Base-by-base conservation (phyloP, 2,797 vertebrate species). In the Apogon hyalosoma region DNA sequence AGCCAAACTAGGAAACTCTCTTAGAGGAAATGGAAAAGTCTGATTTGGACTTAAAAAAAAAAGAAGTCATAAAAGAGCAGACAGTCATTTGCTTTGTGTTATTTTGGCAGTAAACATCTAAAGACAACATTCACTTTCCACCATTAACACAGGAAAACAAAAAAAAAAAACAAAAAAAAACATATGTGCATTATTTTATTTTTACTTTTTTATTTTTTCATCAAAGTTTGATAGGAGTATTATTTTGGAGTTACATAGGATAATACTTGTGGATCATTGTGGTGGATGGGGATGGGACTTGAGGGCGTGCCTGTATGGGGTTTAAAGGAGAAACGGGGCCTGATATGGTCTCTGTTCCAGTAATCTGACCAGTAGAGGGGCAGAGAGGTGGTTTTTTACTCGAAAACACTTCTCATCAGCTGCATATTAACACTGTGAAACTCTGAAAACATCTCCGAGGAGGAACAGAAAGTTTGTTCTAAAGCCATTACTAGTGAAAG, bases 11-110 rank as follows among this genome's bases (percentile, higher is more conserved):
- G 69, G 76, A 51, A 69, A 59, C 6, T 31, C 71, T 77, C 57
- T 63, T 19, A 5, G 65, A 79, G 54, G 63, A 83, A 87, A 51
- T 58, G 65, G 77, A 74, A 80, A 50, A 67, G 13, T 55, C 38
- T 39, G 46, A 71, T 71, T 63, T 69, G 46, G 31, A 2, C 58
- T 18, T 12, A 60, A 71, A 58, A 16, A 59, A 41, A 69, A 41
- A 13, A 61, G 41, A n/a, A 33, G 16, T n/a, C 31, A 63, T 75
- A 60, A 75, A 77, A 63, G 33, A 65, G 8, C 39, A 49, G 41
- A 33, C 40, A 13, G 45, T 55, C 63, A 33, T 12, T 63, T 52
- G 12, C 54, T 31, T 71, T 56, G 15, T 57, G 43, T 52, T 39
- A 50, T 15, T 31, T 41, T 58, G 55, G 47, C 69, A 33, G 36